A percentile compares a stretch with the other conserved stretches of the same genome.
These are phyloP conservation scores for Scaptomyza hsui DNA, from an alignment of 1,140 invertebrate genomes.

Conservation along the genomic window DNA sequence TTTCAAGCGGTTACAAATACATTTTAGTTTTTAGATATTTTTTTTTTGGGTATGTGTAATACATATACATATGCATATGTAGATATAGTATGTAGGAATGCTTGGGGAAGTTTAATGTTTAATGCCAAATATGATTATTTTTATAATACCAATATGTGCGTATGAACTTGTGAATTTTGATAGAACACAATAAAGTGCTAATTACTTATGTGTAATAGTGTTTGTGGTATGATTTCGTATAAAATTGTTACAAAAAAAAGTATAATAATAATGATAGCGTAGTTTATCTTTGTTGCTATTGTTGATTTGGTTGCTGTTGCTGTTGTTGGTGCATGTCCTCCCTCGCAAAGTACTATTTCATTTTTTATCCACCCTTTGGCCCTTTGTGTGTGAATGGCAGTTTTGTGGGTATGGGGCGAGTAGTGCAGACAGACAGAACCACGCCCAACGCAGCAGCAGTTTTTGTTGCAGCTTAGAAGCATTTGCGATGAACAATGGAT, in stretches of 20 bases:
- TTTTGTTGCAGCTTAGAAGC: slow-evolving; percentile 90
- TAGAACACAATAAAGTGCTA: slow-evolving; percentile 57
- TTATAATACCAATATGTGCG: slow-evolving; percentile 62
- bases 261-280: not conserved
- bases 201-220: slow-evolving; percentile 48
- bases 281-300: slow-evolving; percentile 46
- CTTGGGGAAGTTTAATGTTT: slow-evolving; percentile 46
- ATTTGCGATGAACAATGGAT: slow-evolving; percentile 96
- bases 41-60: slow-evolving; percentile 46
- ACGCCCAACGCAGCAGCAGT: slow-evolving; percentile 58
- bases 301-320: slow-evolving; percentile 5
- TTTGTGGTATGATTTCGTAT: slow-evolving; percentile 41
- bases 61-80: slow-evolving; percentile 45
- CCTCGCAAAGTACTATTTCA: slow-evolving; percentile 16
- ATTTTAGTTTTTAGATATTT: slow-evolving; percentile 49
- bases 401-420: slow-evolving; percentile 7
- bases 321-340: slow-evolving; percentile 1
- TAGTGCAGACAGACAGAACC: slow-evolving; percentile 87
- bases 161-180: slow-evolving; percentile 66
- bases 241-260: slow-evolving; percentile 52
- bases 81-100: slow-evolving; percentile 49
- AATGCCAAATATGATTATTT: slow-evolving; percentile 61
- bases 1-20: slow-evolving; percentile 71
- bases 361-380: slow-evolving; percentile 28
- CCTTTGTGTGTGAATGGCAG: slow-evolving; percentile 7